Conservation (phyloP, 2,888 invertebrate species). For the Lapara coniferarum region DNA sequence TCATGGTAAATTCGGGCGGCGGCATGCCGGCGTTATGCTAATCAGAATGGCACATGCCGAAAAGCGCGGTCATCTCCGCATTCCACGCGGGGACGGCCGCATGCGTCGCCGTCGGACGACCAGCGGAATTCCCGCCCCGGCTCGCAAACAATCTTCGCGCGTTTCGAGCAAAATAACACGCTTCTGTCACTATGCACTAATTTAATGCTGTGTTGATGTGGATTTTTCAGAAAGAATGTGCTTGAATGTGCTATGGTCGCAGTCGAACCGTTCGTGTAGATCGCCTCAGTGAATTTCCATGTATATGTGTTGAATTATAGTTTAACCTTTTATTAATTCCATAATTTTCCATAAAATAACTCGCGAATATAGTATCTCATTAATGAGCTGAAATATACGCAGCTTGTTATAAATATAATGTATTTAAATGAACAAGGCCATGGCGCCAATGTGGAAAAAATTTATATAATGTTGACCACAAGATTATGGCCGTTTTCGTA, state of each 20-base stretch:
- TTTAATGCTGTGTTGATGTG: slow-evolving; percentile 17
- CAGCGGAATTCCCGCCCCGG: slow-evolving; percentile 66
- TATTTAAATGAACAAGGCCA: slow-evolving; percentile 26
- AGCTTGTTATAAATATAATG: slow-evolving; percentile 25
- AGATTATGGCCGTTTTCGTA: slow-evolving; percentile 51
- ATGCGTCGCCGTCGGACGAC: slow-evolving; percentile 41
- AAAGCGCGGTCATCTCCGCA: slow-evolving; percentile 77
- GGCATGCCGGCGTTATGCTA: slow-evolving; percentile 64
- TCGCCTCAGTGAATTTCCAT: neutral
- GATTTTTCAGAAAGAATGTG: slow-evolving; percentile 20
- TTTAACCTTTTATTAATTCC: slow-evolving; percentile 10
- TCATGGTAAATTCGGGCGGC: slow-evolving; percentile 29
- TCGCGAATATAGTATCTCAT: slow-evolving; percentile 11
- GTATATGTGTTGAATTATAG: neutral
- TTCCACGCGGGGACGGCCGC: slow-evolving; percentile 62
- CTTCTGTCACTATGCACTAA: slow-evolving; percentile 25
- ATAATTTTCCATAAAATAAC: slow-evolving; percentile 10
- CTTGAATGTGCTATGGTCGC: slow-evolving; percentile 9
- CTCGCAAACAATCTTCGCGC: slow-evolving; percentile 42
- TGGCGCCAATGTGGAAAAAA: slow-evolving; percentile 52
- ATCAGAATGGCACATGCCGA: slow-evolving; percentile 60
- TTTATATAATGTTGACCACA: slow-evolving; percentile 35
- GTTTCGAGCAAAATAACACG: slow-evolving; percentile 34
- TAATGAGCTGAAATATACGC: slow-evolving; percentile 27
- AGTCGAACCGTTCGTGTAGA: neutral